Evolutionary conservation across 2,113 vertebrate genomes (phyloP), one percentile per base, ranked within the genome.

Genomic region (Edolisoma coerulescens): DNA sequence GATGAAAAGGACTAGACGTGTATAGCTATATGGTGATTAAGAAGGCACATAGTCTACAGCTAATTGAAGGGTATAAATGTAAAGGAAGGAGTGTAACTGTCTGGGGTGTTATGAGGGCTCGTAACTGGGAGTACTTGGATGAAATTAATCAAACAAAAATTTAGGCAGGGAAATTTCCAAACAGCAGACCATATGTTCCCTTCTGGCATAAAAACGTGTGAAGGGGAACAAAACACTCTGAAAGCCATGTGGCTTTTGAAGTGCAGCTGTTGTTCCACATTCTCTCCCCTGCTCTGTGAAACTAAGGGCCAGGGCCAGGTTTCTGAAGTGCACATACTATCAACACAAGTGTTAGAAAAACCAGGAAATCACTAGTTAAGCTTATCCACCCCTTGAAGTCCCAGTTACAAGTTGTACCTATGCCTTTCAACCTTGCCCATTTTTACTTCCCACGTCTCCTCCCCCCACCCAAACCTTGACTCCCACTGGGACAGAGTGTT

Each of bases 81-180:
- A 89, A 93, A 93, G 76, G 83, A 95, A 90, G 73, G 82, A 95
- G 49, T n/a, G 11, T 71, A 92, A 84, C 76, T 87, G 53, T 87
- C 84, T 92, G 77, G 49, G 73, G 76, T 84, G 79, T 93, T 96
- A 89, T 32, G 57, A 94, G 93, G 86, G 86, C 88, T 96, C 89
- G 88, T 96, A 96, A 94, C 79, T 90, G 61, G 86, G 86, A 97
- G 89, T 94, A 95, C 88, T 30, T 96, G 93, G 80, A 96, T 93
- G 83, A 97, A 96, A 96, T 96, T 95, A 97, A 96, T 97, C 93
- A 97, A 95, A 95, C 76, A 93, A 89, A 93, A 96, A 96, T 95
- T 95, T 96, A 92, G 92, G 77, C 90, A 95, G 94, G 92, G 95
- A 95, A 94, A 92, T 94, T 96, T 97, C 96, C 92, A 91, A 95